Base-by-base conservation (phyloP, 2,113 vertebrate species). In the Odontesthes bonariensis region DNA sequence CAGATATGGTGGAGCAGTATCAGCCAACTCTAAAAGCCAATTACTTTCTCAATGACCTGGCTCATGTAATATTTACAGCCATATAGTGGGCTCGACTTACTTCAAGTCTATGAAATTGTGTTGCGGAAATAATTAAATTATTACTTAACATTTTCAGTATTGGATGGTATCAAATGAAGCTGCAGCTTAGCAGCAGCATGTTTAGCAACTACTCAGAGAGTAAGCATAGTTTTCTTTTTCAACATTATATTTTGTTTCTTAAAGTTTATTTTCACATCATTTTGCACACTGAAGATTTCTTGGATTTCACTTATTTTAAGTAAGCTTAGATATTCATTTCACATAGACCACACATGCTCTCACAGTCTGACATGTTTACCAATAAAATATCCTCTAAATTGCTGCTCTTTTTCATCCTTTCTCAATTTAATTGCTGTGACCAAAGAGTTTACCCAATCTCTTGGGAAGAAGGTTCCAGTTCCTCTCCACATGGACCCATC, bases 51-150 rank as follows among this genome's bases (percentile, higher is more conserved):
- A 89, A 81, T 89, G 84, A 85, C 80, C 82, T 82, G 77, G 64
- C 80, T 90, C 81, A 86, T 93, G 88, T 89, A 88, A 91, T 87
- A 91, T 93, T 91, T 87, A 91, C 81, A 67, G 62, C 69, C 9
- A 59, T 76, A 86, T 67, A 79, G 54, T 65, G 71, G 55, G 19
- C 57, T 82, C 57, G 68, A 65, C 81, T 78, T 53, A 67, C 79
- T 84, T 70, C n/a, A 44, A 79, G 73, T 76, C 77, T 73, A 60
- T 72, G 75, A 74, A 81, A 84, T 52, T 49, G 46, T 73, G 72
- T 80, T 67, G 55, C 62, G 33, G 68, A 83, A 70, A 74, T 77
- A 85, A 86, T 77, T 62, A 56, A 74, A 79, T 73, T 46, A 77
- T 71, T 61, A 66, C 57, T 54, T 79, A 78, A 65, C 33, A n/a